These are phyloP conservation scores for Promerops cafer DNA, from an alignment of 2,113 vertebrate species.

Conservation along the genomic window DNA sequence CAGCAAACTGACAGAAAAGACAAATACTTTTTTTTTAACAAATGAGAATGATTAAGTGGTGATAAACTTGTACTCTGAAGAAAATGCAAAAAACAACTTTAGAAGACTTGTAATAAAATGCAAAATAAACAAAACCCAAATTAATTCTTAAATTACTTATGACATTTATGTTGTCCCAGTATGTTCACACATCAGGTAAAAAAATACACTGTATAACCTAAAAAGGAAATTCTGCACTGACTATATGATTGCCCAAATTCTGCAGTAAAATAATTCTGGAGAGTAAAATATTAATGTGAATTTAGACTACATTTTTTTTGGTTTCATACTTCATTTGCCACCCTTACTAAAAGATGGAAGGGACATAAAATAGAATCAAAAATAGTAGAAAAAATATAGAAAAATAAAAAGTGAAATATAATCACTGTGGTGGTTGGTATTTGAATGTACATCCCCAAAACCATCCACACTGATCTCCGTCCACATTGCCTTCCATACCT, in stretches of 20 bases:
- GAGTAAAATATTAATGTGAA: not conserved
- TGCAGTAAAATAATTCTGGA: not conserved
- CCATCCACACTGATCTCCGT: not conserved
- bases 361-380: not conserved
- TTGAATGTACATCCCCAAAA: not conserved
- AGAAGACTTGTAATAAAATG: not conserved
- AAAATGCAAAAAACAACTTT: not conserved
- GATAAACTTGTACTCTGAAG: not conserved
- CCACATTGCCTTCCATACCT: not conserved
- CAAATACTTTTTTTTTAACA: not conserved
- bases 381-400: not conserved
- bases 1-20: slow-evolving; percentile 9
- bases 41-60: slow-evolving; percentile 4
- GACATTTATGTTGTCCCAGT: not conserved
- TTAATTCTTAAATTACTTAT: not conserved
- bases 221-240: not conserved
- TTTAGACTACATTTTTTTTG: not conserved
- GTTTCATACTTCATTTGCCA: not conserved
- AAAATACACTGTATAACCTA: not conserved
- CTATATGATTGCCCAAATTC: not conserved
- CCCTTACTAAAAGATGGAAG: not conserved
- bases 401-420: not conserved
- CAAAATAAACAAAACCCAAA: not conserved
- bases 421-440: not conserved
- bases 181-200: not conserved